These are phyloP conservation scores for Sparus aurata DNA, from an alignment of 2,797 vertebrate species.

Conservation along the genomic window DNA sequence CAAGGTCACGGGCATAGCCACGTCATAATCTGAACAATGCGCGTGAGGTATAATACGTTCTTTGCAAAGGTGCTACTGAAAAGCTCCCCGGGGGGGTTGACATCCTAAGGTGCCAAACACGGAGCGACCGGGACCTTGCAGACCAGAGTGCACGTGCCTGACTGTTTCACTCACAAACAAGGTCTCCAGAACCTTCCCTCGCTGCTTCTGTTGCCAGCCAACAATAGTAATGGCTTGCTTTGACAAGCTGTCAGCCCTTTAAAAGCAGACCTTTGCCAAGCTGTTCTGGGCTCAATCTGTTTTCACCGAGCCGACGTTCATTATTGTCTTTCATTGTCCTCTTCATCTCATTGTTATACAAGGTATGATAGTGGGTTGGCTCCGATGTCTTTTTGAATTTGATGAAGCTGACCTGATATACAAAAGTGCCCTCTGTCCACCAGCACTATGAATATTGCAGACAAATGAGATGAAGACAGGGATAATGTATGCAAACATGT, in stretches of 20 bases:
- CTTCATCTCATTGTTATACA: constrained; percentile 72
- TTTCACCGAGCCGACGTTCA: constrained; percentile 61
- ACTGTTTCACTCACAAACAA: constrained; percentile 58
- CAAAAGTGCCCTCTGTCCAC: constrained; percentile 67
- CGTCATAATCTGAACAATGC: constrained; percentile 53
- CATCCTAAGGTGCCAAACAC: constrained; percentile 55
- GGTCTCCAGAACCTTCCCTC: constrained; percentile 52
- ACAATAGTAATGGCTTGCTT: constrained; percentile 70
- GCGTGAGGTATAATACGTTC: constrained; percentile 31
- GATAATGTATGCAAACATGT: constrained; percentile 32
- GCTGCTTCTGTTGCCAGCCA: constrained; percentile 57
- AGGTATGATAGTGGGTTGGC: constrained; percentile 36
- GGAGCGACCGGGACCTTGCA: constrained; percentile 59
- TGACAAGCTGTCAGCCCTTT: constrained; percentile 70
- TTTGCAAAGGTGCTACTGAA: constrained; percentile 22
- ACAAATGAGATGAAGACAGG: constrained; percentile 43
- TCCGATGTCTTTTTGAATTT: constrained; percentile 65
- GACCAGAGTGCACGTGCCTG: constrained; percentile 48
- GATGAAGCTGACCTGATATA: constrained; percentile 73
- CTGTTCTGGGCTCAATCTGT: constrained; percentile 57
- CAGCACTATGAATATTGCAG: constrained; percentile 45
- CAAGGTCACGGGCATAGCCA: constrained; percentile 45
- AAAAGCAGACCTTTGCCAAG: constrained; percentile 71
- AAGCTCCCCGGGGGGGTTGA: constrained; percentile 5
- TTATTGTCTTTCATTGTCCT: constrained; percentile 70